These are phyloP conservation scores for Toxotes lorentzi DNA, from an alignment of 2,797 vertebrate genomes.

Conservation along the genomic window DNA sequence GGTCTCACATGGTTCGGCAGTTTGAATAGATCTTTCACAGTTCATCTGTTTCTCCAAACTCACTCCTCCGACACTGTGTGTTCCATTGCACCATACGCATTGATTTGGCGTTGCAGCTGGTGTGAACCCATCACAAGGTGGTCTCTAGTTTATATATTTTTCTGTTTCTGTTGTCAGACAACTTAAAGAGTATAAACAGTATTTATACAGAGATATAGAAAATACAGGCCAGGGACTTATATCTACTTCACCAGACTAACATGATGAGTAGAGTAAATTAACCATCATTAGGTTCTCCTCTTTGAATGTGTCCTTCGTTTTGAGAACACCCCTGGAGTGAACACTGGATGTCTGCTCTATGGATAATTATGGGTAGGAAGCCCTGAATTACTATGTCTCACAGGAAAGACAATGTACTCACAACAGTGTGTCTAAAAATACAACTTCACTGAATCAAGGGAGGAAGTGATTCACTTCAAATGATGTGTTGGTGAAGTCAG, in stretches of 20 bases:
- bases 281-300: neutral
- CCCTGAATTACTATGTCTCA: conserved; percentile 31
- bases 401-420: conserved; percentile 22
- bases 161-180: neutral
- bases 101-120: too few relatives aligned
- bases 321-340: neutral
- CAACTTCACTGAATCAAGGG: conserved; percentile 11
- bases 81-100: too few relatives aligned
- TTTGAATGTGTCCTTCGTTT: neutral
- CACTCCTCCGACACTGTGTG: too few relatives aligned
- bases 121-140: too few relatives aligned
- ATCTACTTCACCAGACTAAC: neutral
- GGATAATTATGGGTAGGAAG: conserved; percentile 34
- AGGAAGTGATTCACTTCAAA: conserved; percentile 51
- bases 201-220: neutral
- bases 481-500: conserved; percentile 35
- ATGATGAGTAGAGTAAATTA: neutral
- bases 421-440: conserved; percentile 48
- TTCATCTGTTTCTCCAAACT: too few relatives aligned
- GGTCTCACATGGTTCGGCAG: too few relatives aligned
- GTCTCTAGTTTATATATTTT: too few relatives aligned
- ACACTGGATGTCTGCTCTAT: neutral
- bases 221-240: neutral
- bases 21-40: too few relatives aligned
- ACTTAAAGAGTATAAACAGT: neutral